Base-by-base conservation (phyloP, 2,113 vertebrate genomes). In the Odocoileus virginianus region DNA sequence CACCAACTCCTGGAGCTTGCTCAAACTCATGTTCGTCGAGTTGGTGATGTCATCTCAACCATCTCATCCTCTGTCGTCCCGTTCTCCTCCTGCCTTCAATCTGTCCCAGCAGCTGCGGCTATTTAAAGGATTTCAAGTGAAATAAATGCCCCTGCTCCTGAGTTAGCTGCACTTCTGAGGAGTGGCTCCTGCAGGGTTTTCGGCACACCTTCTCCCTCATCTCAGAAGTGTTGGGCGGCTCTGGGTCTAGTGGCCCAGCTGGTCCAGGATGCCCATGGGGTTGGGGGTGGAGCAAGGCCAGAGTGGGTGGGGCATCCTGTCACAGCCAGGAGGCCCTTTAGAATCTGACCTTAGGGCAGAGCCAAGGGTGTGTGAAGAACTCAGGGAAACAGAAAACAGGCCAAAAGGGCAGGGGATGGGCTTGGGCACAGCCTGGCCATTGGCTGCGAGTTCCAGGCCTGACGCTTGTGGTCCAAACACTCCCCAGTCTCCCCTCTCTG, bases 151-250 rank as follows among this genome's bases (percentile, higher is more conserved):
- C 58, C 45, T 1, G 6, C 16, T 23, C 25, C 33, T 15, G 30
- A 23, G 33, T 13, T n/a, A 54, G 47, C 47, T 1, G 3, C 13
- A 2, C 11, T 4, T 71, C n/a, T 23, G 67, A 74, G 36, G 36
- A 9, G 3, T 14, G 54, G 33, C 79, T 28, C 15, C 2, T 3
- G 50, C 33, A 12, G 30, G 30, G 36, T 13, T 36, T 23, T 25
- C 0, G 3, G 33, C 50, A 1, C 0, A 33, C 27, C 47, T 4
- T 23, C 78, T 84, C 23, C 19, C 30, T 23, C 81, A 3, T 21
- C 36, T 2, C 27, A 5, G 25, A 30, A 13, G 15, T 6, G 1
- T 2, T 27, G n/a, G 36, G 23, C 7, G 2, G 23, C 7, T 10
- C n/a, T 47, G 67, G 67, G 14, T 15, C 43, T 43, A n/a, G 27